These are phyloP conservation scores for Elanus axillaris DNA, from an alignment of 2,113 vertebrate genomes.

Conservation along the genomic window DNA sequence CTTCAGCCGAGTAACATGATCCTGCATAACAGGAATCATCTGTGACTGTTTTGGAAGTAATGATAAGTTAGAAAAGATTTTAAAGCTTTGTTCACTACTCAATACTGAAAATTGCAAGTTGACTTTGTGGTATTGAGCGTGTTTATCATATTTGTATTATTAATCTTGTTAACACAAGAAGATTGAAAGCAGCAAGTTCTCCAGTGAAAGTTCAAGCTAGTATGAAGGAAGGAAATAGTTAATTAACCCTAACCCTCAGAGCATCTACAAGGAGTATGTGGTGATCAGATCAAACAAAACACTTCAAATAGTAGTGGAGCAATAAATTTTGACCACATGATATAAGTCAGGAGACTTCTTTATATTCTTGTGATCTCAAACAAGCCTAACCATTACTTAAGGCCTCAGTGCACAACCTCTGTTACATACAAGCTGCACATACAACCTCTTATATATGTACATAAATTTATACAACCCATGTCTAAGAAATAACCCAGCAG, in stretches of 20 bases:
- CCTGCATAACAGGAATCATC: neutral
- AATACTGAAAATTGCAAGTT: neutral
- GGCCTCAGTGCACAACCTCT: neutral
- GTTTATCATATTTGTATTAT: neutral
- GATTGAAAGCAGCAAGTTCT: neutral
- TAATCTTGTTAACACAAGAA: neutral
- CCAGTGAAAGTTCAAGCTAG: neutral
- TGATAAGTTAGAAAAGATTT: neutral
- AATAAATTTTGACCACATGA: neutral
- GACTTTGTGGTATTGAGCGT: neutral
- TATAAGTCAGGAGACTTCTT: neutral
- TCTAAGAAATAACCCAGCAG: neutral
- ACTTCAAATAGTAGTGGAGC: neutral
- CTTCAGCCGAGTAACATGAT: neutral
- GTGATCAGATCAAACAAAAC: neutral
- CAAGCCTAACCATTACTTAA: neutral
- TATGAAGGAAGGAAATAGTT: neutral
- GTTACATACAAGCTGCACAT: neutral
- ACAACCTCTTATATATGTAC: rapidly evolving
- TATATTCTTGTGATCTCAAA: neutral
- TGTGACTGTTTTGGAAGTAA: neutral
- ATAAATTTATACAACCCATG: neutral
- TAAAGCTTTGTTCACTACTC: neutral
- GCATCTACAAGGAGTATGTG: neutral
- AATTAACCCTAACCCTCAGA: neutral